Evolutionary conservation across 2,888 invertebrate species (phyloP).

Genomic region (Marasmarcha lunaedactyla): DNA sequence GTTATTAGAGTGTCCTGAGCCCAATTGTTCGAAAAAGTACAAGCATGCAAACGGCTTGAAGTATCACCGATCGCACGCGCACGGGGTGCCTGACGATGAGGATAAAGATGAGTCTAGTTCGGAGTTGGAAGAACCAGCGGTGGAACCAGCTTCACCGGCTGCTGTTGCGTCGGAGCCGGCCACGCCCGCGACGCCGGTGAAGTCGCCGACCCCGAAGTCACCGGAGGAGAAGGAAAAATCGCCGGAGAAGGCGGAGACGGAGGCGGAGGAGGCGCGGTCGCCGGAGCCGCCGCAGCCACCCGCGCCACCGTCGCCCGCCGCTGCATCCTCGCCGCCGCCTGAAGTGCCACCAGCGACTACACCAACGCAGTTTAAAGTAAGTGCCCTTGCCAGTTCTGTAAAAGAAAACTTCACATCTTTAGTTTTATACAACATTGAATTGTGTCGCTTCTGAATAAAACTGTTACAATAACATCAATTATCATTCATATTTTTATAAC

Average conservation of each 20-base stretch:
- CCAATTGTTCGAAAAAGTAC: conserved; percentile 97
- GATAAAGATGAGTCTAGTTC: conserved; percentile 81
- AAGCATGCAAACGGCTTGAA: conserved; percentile 96
- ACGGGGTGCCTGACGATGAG: conserved; percentile 82
- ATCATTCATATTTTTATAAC: too few relatives aligned
- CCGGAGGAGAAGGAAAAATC: conserved; percentile 55
- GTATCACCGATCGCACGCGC: conserved; percentile 96
- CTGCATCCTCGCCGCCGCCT: conserved; percentile 74
- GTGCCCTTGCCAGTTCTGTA: too few relatives aligned
- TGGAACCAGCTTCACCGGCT: conserved; percentile 75
- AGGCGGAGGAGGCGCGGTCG: conserved; percentile 49
- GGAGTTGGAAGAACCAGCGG: conserved; percentile 77
- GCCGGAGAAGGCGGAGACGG: conserved; percentile 68
- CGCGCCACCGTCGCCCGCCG: conserved; percentile 72
- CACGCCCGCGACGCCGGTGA: conserved; percentile 63
- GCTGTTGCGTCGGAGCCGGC: conserved; percentile 68
- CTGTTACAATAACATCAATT: too few relatives aligned
- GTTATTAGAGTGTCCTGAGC: conserved; percentile 93
- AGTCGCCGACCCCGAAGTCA: conserved; percentile 56
- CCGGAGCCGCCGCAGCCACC: conserved; percentile 51
- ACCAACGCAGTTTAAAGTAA: conserved; percentile 59
- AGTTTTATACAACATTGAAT: too few relatives aligned
- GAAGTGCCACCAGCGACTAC: conserved; percentile 51
- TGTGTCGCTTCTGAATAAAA: too few relatives aligned
- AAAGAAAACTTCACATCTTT: too few relatives aligned